Base-by-base conservation (phyloP, 1,140 invertebrate species). In the Zaprionus ornatus region DNA sequence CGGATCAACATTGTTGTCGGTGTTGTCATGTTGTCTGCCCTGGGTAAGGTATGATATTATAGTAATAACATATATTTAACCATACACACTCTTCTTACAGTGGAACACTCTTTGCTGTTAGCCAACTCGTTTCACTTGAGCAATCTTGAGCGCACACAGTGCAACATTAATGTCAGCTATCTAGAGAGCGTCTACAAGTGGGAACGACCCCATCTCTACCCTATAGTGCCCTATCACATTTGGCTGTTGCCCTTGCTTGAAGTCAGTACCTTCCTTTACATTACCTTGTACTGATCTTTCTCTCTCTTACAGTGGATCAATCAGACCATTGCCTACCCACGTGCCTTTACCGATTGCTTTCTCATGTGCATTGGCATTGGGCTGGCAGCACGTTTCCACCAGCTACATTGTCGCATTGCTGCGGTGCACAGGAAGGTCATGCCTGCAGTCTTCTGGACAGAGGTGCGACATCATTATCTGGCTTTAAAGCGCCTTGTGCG, bases 401-500 rank as follows among this genome's bases (percentile, higher is more conserved):
- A 95, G 67, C 80, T 96, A 3, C 95, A 95, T 71, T 87, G 84
- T 15, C 91, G 91, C 1, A 91, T 92, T 35, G 85, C 88, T 19
- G 77, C 80, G 3, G 91, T 92, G 5, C 95, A 95, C 93, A 94
- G 55, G 93, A 80, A 95, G 93, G 63, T 93, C n/a, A 93, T 95
- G 57, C 94, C 95, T 0, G 93, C 93, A 9, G 93, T 96, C 0
- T 93, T 96, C 15, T 93, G 96, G 45, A 90, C 79, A 0, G 91
- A 92, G n/a, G 82, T 92, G 21, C 80, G 91, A 0, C 70, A 91
- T n/a, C 87, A 92, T 60, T 91, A 95, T 35, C 95, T 96, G 0
- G 96, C 95, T 29, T 91, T 94, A 0, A 95, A 95, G 68, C 95
- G 96, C 71, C 91, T 96, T 1, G 96, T 96, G 95, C 74, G 95